Percentiles rank a stretch among this genome's conserved stretches.
Evolutionary conservation across 2,113 vertebrate species (phyloP).

Genomic region (Crypturellus undulatus): DNA sequence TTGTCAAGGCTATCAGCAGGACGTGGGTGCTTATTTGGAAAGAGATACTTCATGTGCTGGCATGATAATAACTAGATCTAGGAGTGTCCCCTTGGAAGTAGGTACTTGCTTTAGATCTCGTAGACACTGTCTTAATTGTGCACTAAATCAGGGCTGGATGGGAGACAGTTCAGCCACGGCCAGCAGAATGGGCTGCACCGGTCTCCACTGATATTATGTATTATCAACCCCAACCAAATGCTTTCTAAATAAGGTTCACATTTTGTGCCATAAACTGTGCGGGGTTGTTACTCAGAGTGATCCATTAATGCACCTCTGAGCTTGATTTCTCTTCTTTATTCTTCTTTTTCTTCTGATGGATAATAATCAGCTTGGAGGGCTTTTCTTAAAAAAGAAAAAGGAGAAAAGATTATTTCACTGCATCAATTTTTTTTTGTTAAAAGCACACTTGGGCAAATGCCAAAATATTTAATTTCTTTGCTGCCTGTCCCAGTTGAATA

Average conservation of each 20-base stretch:
- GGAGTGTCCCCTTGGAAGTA: neutral
- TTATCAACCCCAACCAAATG: conserved; percentile 28
- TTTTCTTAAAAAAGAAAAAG: conserved; percentile 22
- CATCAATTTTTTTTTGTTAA: conserved; percentile 64
- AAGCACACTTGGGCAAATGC: conserved; percentile 45
- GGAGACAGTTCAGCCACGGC: neutral
- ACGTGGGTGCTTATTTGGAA: neutral
- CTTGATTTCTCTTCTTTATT: conserved; percentile 1
- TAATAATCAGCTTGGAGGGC: conserved; percentile 35
- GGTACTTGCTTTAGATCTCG: conserved; percentile 50
- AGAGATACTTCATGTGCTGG: conserved; percentile 3
- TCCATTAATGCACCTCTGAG: conserved; percentile 47
- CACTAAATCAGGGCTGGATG: conserved; percentile 24
- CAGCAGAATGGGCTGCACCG: neutral
- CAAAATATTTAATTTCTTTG: conserved; percentile 56
- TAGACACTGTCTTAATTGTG: conserved; percentile 55
- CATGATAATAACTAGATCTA: conserved; percentile 28
- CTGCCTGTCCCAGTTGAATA: conserved; percentile 57
- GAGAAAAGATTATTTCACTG: conserved; percentile 58
- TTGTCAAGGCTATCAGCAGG: neutral
- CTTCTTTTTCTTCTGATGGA: neutral
- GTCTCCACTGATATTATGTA: neutral
- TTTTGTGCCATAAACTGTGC: conserved; percentile 20
- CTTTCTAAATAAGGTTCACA: conserved; percentile 30
- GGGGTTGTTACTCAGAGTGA: conserved; percentile 16